These are phyloP conservation scores for Drosophila neonasuta DNA, from an alignment of 2,888 invertebrate species.

Conservation along the genomic window DNA sequence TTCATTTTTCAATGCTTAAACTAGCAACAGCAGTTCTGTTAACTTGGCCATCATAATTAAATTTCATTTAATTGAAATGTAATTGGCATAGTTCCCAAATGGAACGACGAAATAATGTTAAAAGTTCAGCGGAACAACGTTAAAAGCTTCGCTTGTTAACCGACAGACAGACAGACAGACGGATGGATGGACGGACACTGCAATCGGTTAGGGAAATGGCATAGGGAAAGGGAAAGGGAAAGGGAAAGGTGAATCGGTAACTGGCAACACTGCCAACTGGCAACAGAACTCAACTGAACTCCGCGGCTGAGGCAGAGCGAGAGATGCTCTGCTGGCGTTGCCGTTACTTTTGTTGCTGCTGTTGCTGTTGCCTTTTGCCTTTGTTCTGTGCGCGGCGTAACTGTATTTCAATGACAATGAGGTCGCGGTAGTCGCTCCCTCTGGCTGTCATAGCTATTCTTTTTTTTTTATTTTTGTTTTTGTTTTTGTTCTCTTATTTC, in stretches of 20 bases:
- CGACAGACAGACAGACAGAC: conserved; percentile 4
- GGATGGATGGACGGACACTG: conserved; percentile 8
- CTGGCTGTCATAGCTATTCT: conserved; percentile 33
- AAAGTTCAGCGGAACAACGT: conserved; percentile 47
- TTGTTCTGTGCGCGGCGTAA: conserved; percentile 50
- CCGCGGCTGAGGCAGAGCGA: conserved; percentile 24
- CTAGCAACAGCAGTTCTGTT: conserved; percentile 2
- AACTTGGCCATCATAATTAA: conserved; percentile 19
- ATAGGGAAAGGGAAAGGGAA: background rate
- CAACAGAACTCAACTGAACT: conserved; percentile 36
- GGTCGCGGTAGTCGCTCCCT: conserved; percentile 53
- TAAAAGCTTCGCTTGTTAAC: conserved; percentile 51
- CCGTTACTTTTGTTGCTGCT: background rate
- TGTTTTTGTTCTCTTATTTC: conserved; percentile 32
- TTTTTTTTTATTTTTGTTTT: no score
- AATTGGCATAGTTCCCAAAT: conserved; percentile 56
- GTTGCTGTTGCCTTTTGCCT: conserved; percentile 16
- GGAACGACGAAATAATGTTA: conserved; percentile 33
- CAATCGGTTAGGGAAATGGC: conserved; percentile 12
- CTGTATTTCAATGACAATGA: conserved; percentile 75
- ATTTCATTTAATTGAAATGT: conserved; percentile 35
- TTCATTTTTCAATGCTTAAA: background rate
- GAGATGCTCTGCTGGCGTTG: background rate
- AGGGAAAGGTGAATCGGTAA: conserved; percentile 42
- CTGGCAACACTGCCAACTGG: conserved; percentile 35